These are phyloP conservation scores for Melanotus villosus DNA, from an alignment of 2,888 invertebrate species.

Conservation along the genomic window DNA sequence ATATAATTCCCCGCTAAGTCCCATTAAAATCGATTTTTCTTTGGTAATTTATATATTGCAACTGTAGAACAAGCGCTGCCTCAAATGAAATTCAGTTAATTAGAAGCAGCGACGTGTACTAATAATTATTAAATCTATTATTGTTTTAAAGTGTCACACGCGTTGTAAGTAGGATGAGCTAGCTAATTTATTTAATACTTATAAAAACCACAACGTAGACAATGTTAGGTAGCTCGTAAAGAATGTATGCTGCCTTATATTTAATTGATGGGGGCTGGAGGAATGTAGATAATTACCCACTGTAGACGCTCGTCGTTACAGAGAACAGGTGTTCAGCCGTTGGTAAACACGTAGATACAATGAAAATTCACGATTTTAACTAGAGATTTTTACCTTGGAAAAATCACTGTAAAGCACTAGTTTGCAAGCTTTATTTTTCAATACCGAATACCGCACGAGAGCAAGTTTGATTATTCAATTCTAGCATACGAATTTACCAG, in stretches of 20 bases:
- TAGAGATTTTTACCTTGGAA: no score
- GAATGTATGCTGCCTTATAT: conserved; percentile 51
- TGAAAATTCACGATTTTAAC: conserved; percentile 3
- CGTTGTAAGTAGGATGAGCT: background rate
- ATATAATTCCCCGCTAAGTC: background rate
- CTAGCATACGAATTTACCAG: no score
- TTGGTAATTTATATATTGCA: background rate
- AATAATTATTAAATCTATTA: background rate
- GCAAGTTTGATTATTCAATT: no score
- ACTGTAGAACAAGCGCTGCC: background rate
- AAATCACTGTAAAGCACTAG: no score
- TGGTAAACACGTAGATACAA: conserved; percentile 2
- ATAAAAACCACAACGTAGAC: background rate
- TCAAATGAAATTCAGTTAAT: background rate
- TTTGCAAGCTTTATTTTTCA: no score
- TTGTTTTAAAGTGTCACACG: conserved; percentile 6
- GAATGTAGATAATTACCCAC: conserved; percentile 56
- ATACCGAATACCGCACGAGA: no score
- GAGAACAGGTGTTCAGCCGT: conserved; percentile 48
- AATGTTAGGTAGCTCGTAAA: conserved; percentile 34
- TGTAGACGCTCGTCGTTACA: conserved; percentile 45
- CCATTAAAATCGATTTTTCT: background rate
- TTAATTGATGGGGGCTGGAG: conserved; percentile 56
- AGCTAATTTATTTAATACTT: background rate
- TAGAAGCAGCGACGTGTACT: background rate